Evolutionary conservation across 2,888 invertebrate genomes (phyloP), one percentile per base, ranked within the genome.

Genomic region (Meta bourneti): DNA sequence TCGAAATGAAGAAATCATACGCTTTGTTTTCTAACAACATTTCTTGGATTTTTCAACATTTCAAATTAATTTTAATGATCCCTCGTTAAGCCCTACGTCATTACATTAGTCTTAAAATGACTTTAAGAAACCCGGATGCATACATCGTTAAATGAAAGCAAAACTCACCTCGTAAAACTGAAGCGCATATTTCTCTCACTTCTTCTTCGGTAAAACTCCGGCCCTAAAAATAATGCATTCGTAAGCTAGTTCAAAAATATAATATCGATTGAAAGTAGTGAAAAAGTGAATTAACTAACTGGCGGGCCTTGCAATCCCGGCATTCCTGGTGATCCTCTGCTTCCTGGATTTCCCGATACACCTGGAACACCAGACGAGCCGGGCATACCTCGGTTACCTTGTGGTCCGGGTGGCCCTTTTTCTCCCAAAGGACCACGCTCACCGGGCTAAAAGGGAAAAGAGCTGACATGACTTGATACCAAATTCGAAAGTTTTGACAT

Each of bases 121-220:
- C 34, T 34, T 34, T 34, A 34, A 34, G 34, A 34, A 34, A 34
- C 34, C 34, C 4, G 34, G 34, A 34, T 34, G 4, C 34, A 34
- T 34, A 34, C 34, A 34, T 34, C 34, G 34, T 4, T 34, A 34
- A 34, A 4, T 34, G 34, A 34, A 34, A 34, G 1, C 34, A 9
- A 9, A 61, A 51, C 52, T 78, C 95, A 97, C 98, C 97, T 96
- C 97, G 96, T 81, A 98, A 95, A 81, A 98, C 96, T 78, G 96
- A 96, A 94, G 97, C 96, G 94, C 98, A 98, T 93, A 98, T 97
- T 93, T 97, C 97, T 93, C 97, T 96, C n/a, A 98, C 96, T 95
- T 98, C 97, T 5, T 95, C 95, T 94, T 97, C 97, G 0, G 96
- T 96, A 93, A 97, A 96, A 94, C 96, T 96, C 92, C 96, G 95